Evolutionary conservation across 2,113 vertebrate species (phyloP), one percentile per base, ranked within the genome.

Genomic region (Xerus inauris): DNA sequence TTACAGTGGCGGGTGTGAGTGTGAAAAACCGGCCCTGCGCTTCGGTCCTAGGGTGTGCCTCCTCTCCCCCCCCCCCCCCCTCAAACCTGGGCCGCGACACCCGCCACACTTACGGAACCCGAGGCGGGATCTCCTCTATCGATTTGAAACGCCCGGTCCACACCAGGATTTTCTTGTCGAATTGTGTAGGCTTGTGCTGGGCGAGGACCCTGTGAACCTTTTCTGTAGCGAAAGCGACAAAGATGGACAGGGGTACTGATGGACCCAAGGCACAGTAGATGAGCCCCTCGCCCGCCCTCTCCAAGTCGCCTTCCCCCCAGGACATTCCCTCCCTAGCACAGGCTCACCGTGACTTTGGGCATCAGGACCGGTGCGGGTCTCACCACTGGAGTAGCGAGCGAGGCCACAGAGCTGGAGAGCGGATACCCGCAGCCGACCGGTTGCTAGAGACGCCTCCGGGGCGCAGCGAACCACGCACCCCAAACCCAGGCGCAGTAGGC

Each of bases 91-190:
- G 26, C 19, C 0, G 17, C 19, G 13, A 20, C 26, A 2, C 57
- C 0, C 32, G n/a, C 7, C 54, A 0, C 77, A 98, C 99, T 98
- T 98, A 99, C 98, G 98, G 92, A 92, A 99, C 96, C 54, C 97
- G 92, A 0, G 24, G 65, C 30, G 99, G 99, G 96, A 99, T 99
- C 42, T 99, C 98, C 47, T 98, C 98, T 96, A 98, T 95, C 0
- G 96, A 97, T 97, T 98, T 98, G 98, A 99, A 99, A 69, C 98
- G 98, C 1, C 98, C 98, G 2, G 98, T 98, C 99, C 98, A 99
- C 84, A 98, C 86, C 10, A 99, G 98, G 75, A 99, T 98, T 97
- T 97, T 98, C 94, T 97, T 99, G 97, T 99, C 98, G 77, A 99
- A 98, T 2, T 92, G 96, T 0, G 98, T 98, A 82, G 98, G 98